Evolutionary conservation across 2,888 invertebrate species (phyloP).

Genomic region (Trichopoda pennipes): DNA sequence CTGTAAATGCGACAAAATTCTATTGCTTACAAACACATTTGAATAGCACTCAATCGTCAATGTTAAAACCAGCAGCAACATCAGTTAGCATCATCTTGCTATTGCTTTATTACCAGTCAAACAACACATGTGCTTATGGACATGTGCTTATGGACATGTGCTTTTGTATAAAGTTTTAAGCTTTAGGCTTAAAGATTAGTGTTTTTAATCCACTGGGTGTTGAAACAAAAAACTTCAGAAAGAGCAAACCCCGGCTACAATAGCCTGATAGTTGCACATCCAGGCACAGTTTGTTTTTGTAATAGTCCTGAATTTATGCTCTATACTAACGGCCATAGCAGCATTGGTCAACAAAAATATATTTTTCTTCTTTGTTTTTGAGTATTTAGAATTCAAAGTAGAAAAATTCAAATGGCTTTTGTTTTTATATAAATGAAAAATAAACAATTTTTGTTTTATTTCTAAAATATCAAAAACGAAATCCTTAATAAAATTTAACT

Average conservation of each 20-base stretch:
- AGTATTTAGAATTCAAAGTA: conserved; percentile 29
- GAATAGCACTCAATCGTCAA: conserved; percentile 26
- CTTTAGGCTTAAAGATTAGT: conserved; percentile 66
- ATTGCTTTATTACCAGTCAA: conserved; percentile 37
- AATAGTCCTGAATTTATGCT: conserved; percentile 50
- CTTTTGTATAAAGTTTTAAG: conserved; percentile 39
- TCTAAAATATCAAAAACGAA: conserved; percentile 25
- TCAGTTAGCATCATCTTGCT: conserved; percentile 22
- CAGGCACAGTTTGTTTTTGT: conserved; percentile 18
- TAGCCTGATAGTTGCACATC: conserved; percentile 20
- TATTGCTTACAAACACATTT: conserved; percentile 65
- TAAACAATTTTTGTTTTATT: conserved; percentile 31
- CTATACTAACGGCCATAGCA: background rate
- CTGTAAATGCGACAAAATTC: conserved; percentile 68
- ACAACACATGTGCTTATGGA: conserved; percentile 21
- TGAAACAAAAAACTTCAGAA: conserved; percentile 26
- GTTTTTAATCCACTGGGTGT: conserved; percentile 61
- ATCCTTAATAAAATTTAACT: conserved; percentile 25
- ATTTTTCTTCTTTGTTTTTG: background rate
- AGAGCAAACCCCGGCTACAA: background rate
- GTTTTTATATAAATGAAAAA: conserved; percentile 49
- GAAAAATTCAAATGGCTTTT: conserved; percentile 34
- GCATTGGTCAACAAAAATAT: conserved; percentile 31
- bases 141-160: conserved; percentile 2
- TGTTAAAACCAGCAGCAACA: conserved; percentile 3